Percentiles rank a stretch among this genome's conserved stretches.
Conservation (phyloP, 64 coral and sea anemone genomes). For the Catalaphyllia jardinei region DNA sequence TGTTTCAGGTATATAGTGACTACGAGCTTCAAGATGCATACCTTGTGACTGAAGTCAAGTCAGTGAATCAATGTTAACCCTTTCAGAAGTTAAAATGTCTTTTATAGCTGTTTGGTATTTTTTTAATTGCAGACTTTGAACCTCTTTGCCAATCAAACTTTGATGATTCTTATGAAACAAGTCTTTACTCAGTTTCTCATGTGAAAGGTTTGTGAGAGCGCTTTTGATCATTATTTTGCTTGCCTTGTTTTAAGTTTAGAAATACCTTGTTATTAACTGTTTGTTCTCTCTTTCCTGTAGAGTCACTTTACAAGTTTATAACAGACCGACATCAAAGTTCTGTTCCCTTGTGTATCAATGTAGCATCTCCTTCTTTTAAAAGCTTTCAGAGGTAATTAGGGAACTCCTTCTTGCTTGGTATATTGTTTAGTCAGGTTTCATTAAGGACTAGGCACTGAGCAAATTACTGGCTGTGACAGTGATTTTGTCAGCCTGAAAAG, state of each 20-base stretch:
- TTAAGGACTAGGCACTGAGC: neutral
- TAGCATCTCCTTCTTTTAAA: conserved; percentile 96
- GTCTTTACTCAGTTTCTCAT: conserved; percentile 73
- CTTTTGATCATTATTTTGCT: neutral
- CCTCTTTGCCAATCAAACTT: conserved; percentile 78
- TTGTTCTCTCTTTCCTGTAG: conserved; percentile 39
- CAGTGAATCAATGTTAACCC: too few species aligned
- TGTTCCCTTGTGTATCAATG: conserved; percentile 94
- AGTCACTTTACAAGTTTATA: conserved; percentile 95
- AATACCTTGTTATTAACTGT: neutral
- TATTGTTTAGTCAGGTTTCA: neutral
- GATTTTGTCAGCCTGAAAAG: too few species aligned
- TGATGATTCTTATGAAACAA: conserved; percentile 98
- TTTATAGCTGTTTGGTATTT: neutral
- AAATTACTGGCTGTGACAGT: too few species aligned
- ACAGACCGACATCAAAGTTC: conserved; percentile 80
- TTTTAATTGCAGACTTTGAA: conserved; percentile 84
- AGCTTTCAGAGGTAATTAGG: conserved; percentile 90
- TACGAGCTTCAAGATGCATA: neutral
- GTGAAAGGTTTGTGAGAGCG: conserved; percentile 72
- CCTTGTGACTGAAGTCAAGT: too few species aligned
- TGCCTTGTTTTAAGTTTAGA: neutral
- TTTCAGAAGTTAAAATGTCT: too few species aligned
- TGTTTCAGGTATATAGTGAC: conserved; percentile 71
- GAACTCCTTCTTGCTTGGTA: neutral